Conservation (phyloP, 2,113 vertebrate genomes). For the Polypterus senegalus region DNA sequence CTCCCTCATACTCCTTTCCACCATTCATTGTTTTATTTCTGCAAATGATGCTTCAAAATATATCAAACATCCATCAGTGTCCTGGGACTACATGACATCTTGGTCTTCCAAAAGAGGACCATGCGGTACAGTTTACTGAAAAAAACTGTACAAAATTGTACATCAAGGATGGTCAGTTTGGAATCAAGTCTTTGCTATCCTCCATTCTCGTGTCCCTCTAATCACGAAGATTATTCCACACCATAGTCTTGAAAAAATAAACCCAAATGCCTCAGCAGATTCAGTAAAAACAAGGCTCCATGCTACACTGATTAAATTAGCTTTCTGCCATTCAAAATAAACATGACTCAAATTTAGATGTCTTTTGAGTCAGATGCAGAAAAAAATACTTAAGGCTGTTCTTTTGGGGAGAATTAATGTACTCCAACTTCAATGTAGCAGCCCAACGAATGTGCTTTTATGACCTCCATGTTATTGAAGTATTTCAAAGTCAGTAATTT, state of each 20-base stretch:
- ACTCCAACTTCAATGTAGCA: too few relatives aligned
- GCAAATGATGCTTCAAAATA: constrained; percentile 66
- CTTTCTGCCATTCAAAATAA: constrained; percentile 47
- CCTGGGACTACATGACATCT: constrained; percentile 63
- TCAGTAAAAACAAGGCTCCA: constrained; percentile 37
- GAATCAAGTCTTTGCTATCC: constrained; percentile 69
- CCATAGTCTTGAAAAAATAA: constrained; percentile 59
- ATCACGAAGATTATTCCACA: constrained; percentile 59
- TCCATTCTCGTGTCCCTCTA: constrained; percentile 49
- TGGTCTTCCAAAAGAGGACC: constrained; percentile 60
- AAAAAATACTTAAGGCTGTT: constrained; percentile 19
- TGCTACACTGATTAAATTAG: constrained; percentile 47
- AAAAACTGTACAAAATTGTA: constrained; percentile 49
- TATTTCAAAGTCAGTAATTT: constrained; percentile 39
- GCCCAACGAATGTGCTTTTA: background rate
- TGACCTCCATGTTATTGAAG: constrained; percentile 41
- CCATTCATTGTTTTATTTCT: constrained; percentile 96
- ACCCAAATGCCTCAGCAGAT: constrained; percentile 44
- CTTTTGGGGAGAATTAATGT: constrained; percentile 28
- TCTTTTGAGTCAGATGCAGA: background rate
- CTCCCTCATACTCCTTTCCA: constrained; percentile 87
- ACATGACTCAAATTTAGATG: constrained; percentile 39
- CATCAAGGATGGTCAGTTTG: constrained; percentile 64
- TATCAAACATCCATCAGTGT: constrained; percentile 79
- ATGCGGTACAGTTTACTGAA: constrained; percentile 43